phyloP scores from a whole-genome alignment of 2,797 vertebrate species.

The Tragopan temminckii region DNA sequence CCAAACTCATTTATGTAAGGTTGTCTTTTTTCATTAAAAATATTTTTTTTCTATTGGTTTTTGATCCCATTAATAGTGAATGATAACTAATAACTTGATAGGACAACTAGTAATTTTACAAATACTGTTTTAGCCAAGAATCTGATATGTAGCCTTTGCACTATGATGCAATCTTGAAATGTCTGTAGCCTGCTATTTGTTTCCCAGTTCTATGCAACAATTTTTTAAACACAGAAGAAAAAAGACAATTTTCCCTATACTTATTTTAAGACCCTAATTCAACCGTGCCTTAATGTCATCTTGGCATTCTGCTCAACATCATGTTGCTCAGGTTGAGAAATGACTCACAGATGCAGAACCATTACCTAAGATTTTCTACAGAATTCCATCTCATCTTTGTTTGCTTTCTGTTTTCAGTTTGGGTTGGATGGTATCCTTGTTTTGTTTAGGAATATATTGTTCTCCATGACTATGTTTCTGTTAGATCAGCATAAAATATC shows the following conservation, averaged over 20 bases:
- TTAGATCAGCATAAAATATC: neutral
- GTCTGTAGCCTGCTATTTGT: neutral
- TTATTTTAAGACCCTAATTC: neutral
- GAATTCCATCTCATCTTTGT: neutral
- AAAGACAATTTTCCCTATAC: neutral
- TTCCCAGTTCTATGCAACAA: neutral
- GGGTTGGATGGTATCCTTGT: neutral
- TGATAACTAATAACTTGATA: conserved; percentile 51
- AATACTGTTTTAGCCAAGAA: conserved; percentile 46
- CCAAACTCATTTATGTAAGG: neutral
- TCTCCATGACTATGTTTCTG: neutral
- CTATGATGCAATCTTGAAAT: conserved; percentile 52
- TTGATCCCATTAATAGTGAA: conserved; percentile 30
- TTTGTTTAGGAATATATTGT: neutral
- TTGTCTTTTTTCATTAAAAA: neutral
- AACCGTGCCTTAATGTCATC: neutral
- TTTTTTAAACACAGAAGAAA: neutral
- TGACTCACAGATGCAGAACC: neutral
- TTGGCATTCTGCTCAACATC: neutral
- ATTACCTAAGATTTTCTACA: neutral
- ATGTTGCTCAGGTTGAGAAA: neutral
- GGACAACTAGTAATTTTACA: conserved; percentile 64
- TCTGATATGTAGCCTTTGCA: conserved; percentile 28
- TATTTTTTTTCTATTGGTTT: neutral
- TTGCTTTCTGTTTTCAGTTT: neutral